Evolutionary conservation across 2,113 vertebrate genomes (phyloP).

Genomic region (Maccullochella peelii): DNA sequence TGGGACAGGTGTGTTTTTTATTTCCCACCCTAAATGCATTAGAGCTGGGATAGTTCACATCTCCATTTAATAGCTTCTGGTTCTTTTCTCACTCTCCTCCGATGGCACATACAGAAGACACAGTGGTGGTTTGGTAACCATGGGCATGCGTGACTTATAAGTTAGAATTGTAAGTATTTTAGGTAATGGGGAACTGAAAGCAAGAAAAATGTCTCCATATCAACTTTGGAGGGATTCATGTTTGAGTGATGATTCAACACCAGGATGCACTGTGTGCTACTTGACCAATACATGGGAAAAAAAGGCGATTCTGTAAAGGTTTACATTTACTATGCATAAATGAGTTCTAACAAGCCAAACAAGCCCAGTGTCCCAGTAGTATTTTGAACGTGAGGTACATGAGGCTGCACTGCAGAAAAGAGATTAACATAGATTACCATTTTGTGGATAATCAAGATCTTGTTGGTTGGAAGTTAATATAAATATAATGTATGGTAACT

Average conservation of each 20-base stretch:
- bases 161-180: slow-evolving; percentile 8
- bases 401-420: slow-evolving; percentile 10
- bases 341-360: neutral
- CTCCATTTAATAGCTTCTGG: slow-evolving; percentile 62
- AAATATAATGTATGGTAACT: neutral
- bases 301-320: neutral
- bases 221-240: neutral
- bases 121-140: slow-evolving; percentile 44
- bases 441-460: neutral
- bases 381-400: neutral
- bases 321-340: slow-evolving; percentile 17
- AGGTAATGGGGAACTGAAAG: slow-evolving; percentile 42
- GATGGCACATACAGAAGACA: slow-evolving; percentile 58
- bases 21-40: slow-evolving; percentile 49
- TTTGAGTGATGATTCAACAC: slow-evolving; percentile 14
- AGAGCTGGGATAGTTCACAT: slow-evolving; percentile 64
- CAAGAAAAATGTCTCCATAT: slow-evolving; percentile 1
- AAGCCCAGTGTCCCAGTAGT: neutral
- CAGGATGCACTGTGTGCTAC: neutral
- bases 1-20: slow-evolving; percentile 81
- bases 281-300: neutral
- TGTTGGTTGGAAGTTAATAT: neutral
- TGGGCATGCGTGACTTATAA: slow-evolving; percentile 31
- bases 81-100: slow-evolving; percentile 63
- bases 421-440: neutral